These are phyloP conservation scores for Aplochiton taeniatus DNA, from an alignment of 2,797 vertebrate genomes.

Conservation along the genomic window DNA sequence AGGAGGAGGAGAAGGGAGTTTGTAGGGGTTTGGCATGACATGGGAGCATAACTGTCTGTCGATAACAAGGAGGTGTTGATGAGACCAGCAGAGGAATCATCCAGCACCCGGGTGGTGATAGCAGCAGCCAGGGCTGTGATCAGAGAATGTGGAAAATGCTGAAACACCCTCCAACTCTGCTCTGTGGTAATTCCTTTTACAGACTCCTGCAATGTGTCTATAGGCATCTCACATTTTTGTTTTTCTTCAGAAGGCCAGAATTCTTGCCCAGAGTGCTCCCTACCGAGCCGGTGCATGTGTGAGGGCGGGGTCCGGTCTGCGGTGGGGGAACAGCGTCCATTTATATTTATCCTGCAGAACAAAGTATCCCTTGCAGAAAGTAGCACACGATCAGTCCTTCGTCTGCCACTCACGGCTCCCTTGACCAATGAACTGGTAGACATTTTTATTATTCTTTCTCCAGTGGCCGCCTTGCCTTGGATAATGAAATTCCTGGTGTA, in stretches of 20 bases:
- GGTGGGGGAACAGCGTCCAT: not conserved
- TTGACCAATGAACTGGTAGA: slow-evolving; percentile 14
- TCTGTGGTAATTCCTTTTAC: slow-evolving; percentile 36
- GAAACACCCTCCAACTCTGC: slow-evolving; percentile 41
- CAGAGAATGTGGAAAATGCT: slow-evolving; percentile 57
- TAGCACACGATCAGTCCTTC: slow-evolving; percentile 4
- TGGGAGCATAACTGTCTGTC: not conserved
- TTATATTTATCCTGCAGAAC: slow-evolving; percentile 8
- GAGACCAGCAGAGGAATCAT: slow-evolving; percentile 11
- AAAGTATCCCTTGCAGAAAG: slow-evolving; percentile 11
- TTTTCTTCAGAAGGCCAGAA: slow-evolving; percentile 29
- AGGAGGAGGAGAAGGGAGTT: not conserved
- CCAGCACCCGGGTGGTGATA: slow-evolving; percentile 5
- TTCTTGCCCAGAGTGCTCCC: slow-evolving; percentile 20
- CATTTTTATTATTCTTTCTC: slow-evolving; percentile 27
- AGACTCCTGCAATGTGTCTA: slow-evolving; percentile 22
- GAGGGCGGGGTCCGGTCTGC: not conserved
- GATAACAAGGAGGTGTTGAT: slow-evolving; percentile 14
- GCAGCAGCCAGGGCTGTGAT: slow-evolving; percentile 41
- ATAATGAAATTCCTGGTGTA: slow-evolving; percentile 34
- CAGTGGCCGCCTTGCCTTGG: slow-evolving; percentile 10
- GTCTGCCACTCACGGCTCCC: not conserved
- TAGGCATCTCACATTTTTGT: slow-evolving; percentile 33
- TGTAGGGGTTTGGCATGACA: not conserved
- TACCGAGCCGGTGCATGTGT: slow-evolving; percentile 9